Percentiles rank a stretch among this genome's conserved stretches.
Evolutionary conservation across 2,888 invertebrate species (phyloP).

Genomic region (Andrena minutula): DNA sequence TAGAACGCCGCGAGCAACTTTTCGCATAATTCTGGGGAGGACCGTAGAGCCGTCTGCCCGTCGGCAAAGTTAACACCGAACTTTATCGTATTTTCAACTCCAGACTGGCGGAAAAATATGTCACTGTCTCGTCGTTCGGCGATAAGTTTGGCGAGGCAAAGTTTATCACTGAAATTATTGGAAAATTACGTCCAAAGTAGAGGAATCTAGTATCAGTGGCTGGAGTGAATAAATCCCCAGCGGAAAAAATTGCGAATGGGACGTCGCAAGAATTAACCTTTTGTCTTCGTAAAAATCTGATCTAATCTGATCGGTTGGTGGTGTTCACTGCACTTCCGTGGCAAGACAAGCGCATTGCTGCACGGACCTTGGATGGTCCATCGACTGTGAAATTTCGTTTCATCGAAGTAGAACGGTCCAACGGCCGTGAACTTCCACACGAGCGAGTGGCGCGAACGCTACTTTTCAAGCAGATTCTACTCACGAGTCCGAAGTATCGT

Average conservation of each 20-base stretch:
- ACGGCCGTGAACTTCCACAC: conserved; percentile 17
- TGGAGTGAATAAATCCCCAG: background rate
- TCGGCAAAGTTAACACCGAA: conserved; percentile 37
- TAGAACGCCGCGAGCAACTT: conserved; percentile 29
- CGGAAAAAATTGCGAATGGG: too few relatives aligned
- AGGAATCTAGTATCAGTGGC: background rate
- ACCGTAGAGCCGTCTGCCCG: conserved; percentile 17
- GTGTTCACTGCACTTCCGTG: background rate
- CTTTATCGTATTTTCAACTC: conserved; percentile 33
- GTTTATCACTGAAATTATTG: conserved; percentile 4
- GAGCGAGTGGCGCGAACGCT: background rate
- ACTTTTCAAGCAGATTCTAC: background rate
- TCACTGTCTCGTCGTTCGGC: background rate
- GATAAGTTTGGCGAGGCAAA: background rate
- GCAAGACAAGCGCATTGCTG: background rate
- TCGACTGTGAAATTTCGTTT: conserved; percentile 33
- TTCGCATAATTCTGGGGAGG: conserved; percentile 36
- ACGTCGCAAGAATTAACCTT: too few relatives aligned
- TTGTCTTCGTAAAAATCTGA: too few relatives aligned
- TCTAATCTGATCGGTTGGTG: background rate
- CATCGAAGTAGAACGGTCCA: conserved; percentile 12
- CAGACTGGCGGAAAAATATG: conserved; percentile 1
- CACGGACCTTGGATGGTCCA: conserved; percentile 11
- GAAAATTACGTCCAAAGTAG: background rate
- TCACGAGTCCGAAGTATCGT: background rate